Conservation (phyloP, 2,797 vertebrate genomes). For the Mus spretus region DNA sequence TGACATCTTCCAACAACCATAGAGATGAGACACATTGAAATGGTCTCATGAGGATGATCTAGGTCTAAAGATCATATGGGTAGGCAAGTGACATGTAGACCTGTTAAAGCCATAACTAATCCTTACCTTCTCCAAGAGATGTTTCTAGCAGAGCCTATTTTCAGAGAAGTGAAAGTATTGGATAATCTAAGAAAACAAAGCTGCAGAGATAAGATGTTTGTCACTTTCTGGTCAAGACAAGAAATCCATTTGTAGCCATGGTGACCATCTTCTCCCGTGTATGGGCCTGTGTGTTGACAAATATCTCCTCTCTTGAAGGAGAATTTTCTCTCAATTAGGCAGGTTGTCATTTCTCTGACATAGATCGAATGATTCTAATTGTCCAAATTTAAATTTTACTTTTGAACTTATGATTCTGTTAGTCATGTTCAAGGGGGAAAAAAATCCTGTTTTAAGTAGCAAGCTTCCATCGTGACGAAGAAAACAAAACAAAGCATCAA, state of each 20-base stretch:
- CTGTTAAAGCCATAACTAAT: background rate
- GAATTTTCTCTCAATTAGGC: background rate
- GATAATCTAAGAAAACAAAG: background rate
- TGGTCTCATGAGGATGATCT: background rate
- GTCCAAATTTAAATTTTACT: background rate
- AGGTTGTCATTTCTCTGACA: background rate
- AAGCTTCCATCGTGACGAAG: background rate
- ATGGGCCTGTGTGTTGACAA: background rate
- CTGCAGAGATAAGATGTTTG: background rate
- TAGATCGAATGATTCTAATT: background rate
- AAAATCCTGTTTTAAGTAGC: background rate
- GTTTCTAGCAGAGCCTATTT: background rate
- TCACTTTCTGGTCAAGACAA: background rate
- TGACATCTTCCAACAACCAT: conserved; percentile 27
- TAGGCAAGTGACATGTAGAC: background rate
- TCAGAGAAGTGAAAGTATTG: conserved; percentile 43
- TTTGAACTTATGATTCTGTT: background rate
- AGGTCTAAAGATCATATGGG: background rate
- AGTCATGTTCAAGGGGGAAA: background rate
- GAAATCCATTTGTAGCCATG: background rate
- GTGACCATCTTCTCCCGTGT: too few species aligned
- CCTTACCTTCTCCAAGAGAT: background rate
- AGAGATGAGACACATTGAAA: background rate
- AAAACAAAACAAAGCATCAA: background rate
- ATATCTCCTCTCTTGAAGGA: background rate